phyloP scores from a whole-genome alignment of 2,888 invertebrate genomes.

The Euclidia mi region DNA sequence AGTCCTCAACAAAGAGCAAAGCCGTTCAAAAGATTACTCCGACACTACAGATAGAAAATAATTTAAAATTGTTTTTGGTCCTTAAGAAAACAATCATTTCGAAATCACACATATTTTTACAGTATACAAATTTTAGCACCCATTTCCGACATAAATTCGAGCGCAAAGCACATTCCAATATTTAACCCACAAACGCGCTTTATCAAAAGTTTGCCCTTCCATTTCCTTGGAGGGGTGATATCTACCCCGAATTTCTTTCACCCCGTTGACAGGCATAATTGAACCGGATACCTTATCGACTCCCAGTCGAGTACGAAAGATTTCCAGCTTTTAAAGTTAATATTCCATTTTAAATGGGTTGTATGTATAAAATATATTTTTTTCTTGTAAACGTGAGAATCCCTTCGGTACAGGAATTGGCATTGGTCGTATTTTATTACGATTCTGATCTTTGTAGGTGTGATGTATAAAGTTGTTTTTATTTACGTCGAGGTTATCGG shows the following conservation, averaged over 20 bases:
- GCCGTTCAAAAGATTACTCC: too few species aligned
- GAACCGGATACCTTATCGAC: slow-evolving; percentile 65
- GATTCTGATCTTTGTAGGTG: slow-evolving; percentile 18
- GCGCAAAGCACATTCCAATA: slow-evolving; percentile 10
- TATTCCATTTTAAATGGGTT: slow-evolving; percentile 19
- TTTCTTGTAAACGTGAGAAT: not conserved
- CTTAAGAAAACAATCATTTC: too few species aligned
- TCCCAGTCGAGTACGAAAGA: slow-evolving; percentile 16
- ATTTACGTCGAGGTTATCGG: slow-evolving; percentile 7
- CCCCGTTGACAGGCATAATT: slow-evolving; percentile 64
- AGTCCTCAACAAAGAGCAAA: too few species aligned
- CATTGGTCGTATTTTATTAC: slow-evolving; percentile 14
- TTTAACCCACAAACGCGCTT: slow-evolving; percentile 12
- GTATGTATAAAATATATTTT: not conserved
- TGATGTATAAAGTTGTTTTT: slow-evolving; percentile 6
- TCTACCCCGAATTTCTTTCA: slow-evolving; percentile 28
- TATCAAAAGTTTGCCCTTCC: slow-evolving; percentile 25
- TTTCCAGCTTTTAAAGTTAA: slow-evolving; percentile 25
- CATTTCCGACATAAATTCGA: not conserved
- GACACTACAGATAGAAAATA: too few species aligned
- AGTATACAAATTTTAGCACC: too few species aligned
- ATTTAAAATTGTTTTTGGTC: too few species aligned
- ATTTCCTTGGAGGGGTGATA: slow-evolving; percentile 21
- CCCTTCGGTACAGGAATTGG: slow-evolving; percentile 1
- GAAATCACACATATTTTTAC: too few species aligned